phyloP scores from a whole-genome alignment of 1,140 invertebrate genomes.

The Drosophila orosa region DNA sequence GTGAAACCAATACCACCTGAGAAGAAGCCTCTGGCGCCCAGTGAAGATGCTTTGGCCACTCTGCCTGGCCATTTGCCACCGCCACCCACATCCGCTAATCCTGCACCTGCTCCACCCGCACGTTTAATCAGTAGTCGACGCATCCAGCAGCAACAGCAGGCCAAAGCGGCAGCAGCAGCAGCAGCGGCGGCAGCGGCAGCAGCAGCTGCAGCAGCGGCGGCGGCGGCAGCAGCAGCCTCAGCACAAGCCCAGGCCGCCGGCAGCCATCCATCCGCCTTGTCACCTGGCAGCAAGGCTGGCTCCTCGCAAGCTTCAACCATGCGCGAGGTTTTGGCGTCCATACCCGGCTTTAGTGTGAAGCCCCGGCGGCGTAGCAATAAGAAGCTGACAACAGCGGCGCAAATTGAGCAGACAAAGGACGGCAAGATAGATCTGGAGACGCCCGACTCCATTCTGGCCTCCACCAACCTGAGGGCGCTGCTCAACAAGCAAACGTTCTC shows the following conservation, averaged over 20 bases:
- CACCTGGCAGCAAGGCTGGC: constrained; percentile 55
- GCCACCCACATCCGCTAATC: constrained; percentile 22
- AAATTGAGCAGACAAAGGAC: constrained; percentile 95
- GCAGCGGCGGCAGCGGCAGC: constrained; percentile 63
- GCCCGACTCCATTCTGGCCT: constrained; percentile 97
- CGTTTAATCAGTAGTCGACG: constrained; percentile 75
- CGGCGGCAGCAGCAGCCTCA: constrained; percentile 45
- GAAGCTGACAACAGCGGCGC: constrained; percentile 94
- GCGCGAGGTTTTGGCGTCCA: constrained; percentile 94
- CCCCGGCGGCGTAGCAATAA: constrained; percentile 91
- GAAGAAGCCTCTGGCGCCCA: constrained; percentile 66
- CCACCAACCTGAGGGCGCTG: constrained; percentile 94
- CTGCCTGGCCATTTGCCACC: constrained; percentile 27
- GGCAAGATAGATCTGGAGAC: constrained; percentile 97
- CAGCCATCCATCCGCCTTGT: constrained; percentile 33
- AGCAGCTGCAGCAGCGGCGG: constrained; percentile 50
- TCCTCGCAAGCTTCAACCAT: constrained; percentile 88
- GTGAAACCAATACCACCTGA: constrained; percentile 83
- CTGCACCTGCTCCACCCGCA: constrained; percentile 45
- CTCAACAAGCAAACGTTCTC: constrained; percentile 96
- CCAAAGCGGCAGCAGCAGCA: constrained; percentile 67
- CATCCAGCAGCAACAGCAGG: constrained; percentile 79
- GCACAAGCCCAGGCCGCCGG: constrained; percentile 26
- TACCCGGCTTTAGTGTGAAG: constrained; percentile 95
- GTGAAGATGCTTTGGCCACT: constrained; percentile 46